Evolutionary conservation across 1,140 invertebrate genomes (phyloP).

Genomic region (Proales similis): DNA sequence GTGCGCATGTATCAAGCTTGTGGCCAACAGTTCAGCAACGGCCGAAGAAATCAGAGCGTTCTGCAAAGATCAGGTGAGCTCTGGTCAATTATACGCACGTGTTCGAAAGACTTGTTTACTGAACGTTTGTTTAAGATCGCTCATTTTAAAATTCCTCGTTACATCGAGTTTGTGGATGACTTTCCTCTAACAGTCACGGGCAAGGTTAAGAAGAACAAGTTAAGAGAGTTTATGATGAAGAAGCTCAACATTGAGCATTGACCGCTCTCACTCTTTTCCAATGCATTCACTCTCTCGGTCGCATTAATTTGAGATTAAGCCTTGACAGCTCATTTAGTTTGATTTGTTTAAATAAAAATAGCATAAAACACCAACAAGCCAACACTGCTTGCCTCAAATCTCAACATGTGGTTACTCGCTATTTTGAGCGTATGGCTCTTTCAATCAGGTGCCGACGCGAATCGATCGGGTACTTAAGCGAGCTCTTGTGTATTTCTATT

Average conservation of each 20-base stretch:
- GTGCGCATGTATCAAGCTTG: constrained; percentile 65
- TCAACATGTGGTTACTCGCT: too few species aligned
- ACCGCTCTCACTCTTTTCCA: too few species aligned
- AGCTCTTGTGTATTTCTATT: too few species aligned
- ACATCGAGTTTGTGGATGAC: constrained; percentile 61
- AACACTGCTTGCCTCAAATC: too few species aligned
- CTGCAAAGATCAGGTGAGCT: constrained; percentile 13
- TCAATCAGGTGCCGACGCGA: too few species aligned
- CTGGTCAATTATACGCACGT: neutral
- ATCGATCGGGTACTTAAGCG: too few species aligned
- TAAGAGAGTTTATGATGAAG: constrained; percentile 52
- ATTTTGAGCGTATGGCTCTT: too few species aligned
- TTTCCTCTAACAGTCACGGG: constrained; percentile 76
- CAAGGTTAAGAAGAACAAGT: constrained; percentile 69
- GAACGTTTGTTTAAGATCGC: constrained; percentile 68
- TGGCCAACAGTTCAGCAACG: constrained; percentile 50
- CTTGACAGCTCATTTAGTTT: too few species aligned
- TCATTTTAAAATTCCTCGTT: constrained; percentile 72
- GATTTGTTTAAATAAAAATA: too few species aligned
- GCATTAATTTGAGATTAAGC: too few species aligned
- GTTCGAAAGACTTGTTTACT: constrained; percentile 52
- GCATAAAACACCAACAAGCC: too few species aligned
- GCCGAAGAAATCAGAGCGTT: constrained; percentile 43
- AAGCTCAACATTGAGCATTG: constrained; percentile 10
- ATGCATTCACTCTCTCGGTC: too few species aligned